A percentile compares a stretch with the other conserved stretches of the same genome.
Evolutionary conservation across 30 jellyfish, hydroid and myxozoan species (phyloP).

Genomic region (Nemopilema nomurai): DNA sequence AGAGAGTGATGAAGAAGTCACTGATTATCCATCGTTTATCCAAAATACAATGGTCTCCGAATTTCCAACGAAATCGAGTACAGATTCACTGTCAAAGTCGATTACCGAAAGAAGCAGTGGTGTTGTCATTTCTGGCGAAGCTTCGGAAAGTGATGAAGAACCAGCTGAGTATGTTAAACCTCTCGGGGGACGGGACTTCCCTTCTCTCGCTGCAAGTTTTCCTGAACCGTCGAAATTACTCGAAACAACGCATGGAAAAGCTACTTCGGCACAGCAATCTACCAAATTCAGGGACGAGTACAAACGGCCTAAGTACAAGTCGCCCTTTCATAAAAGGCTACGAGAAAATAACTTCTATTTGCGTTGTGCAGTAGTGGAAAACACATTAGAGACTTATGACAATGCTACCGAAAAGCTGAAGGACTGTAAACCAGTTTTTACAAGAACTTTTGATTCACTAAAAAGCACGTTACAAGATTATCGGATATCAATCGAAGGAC

Average conservation of each 20-base stretch:
- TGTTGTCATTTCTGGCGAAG: constrained; percentile 94
- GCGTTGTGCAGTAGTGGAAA: constrained; percentile 82
- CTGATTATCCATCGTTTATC: constrained; percentile 65
- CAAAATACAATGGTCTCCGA: constrained; percentile 78
- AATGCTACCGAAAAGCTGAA: constrained; percentile 38
- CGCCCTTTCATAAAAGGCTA: constrained; percentile 61
- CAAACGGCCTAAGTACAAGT: constrained; percentile 49
- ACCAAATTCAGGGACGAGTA: constrained; percentile 60
- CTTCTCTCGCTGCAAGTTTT: constrained; percentile 60
- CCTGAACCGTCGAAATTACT: constrained; percentile 30
- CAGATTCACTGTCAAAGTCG: background rate
- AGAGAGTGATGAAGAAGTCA: constrained; percentile 87
- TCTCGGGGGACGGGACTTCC: constrained; percentile 62
- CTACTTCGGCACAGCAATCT: constrained; percentile 8
- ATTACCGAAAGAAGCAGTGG: constrained; percentile 76
- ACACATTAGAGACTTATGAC: constrained; percentile 59
- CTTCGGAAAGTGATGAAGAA: constrained; percentile 91
- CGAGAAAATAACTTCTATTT: constrained; percentile 79
- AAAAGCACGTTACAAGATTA: constrained; percentile 44
- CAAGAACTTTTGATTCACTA: constrained; percentile 23
- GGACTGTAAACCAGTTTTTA: constrained; percentile 42
- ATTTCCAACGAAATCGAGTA: constrained; percentile 21
- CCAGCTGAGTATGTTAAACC: constrained; percentile 39
- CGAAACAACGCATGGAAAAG: constrained; percentile 3
- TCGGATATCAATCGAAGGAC: constrained; percentile 40